Percentiles rank a stretch among this genome's conserved stretches.
These are phyloP conservation scores for Bucorvus abyssinicus DNA, from an alignment of 2,797 vertebrate species.

Conservation along the genomic window DNA sequence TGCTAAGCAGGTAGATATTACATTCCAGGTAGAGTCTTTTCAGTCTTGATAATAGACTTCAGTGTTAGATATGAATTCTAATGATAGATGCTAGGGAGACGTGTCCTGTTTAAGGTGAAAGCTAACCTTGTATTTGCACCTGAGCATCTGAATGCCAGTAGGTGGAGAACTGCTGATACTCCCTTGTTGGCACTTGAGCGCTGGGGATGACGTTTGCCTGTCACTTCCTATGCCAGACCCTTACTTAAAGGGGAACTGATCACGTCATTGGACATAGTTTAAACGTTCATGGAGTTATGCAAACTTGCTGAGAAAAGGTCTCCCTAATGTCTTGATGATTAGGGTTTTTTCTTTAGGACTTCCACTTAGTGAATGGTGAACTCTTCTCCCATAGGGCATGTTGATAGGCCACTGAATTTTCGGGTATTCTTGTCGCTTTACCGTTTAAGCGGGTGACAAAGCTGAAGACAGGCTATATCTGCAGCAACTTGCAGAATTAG, in stretches of 20 bases:
- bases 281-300: background rate
- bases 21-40: background rate
- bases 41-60: background rate
- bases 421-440: background rate
- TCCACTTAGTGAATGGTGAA: background rate
- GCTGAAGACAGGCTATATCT: background rate
- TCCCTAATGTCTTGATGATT: background rate
- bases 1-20: background rate
- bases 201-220: background rate
- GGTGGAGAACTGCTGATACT: background rate
- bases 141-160: background rate
- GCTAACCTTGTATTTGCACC: background rate
- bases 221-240: background rate
- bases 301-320: background rate
- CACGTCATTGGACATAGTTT: accelerated
- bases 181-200: background rate
- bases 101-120: background rate
- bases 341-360: background rate
- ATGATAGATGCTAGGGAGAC: background rate
- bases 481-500: background rate
- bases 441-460: background rate
- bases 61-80: background rate
- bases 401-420: background rate
- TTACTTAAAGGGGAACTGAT: background rate
- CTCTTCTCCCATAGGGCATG: background rate